A percentile compares a stretch with the other conserved stretches of the same genome.
Conservation (phyloP, 2,113 vertebrate species). For the Silurus glanis region DNA sequence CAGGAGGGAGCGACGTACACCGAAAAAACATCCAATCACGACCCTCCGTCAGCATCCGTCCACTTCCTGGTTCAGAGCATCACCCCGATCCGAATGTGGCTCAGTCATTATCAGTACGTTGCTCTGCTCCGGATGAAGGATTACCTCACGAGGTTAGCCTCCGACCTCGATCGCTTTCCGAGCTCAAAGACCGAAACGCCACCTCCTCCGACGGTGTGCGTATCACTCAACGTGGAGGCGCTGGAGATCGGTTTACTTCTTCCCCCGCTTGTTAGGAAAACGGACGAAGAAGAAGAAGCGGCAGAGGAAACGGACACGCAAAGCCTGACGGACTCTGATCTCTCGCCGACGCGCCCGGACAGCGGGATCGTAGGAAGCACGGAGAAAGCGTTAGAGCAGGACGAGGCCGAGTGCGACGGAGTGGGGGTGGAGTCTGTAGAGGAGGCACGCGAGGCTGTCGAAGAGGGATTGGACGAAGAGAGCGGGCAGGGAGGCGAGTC, state of each 20-base stretch:
- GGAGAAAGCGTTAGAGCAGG: background rate
- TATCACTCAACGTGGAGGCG: constrained; percentile 79
- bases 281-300: constrained; percentile 67
- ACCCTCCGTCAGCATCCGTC: constrained; percentile 68
- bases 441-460: constrained; percentile 82
- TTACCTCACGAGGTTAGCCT: constrained; percentile 77
- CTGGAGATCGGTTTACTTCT: constrained; percentile 85
- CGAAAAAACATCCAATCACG: background rate
- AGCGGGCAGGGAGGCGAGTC: constrained; percentile 45
- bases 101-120: constrained; percentile 96
- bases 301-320: constrained; percentile 83
- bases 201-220: constrained; percentile 70
- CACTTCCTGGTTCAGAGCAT: constrained; percentile 82
- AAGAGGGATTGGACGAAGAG: constrained; percentile 65
- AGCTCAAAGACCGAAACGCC: constrained; percentile 57
- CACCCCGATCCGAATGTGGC: constrained; percentile 78
- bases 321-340: constrained; percentile 86
- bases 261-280: constrained; percentile 66
- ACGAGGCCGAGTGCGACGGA: constrained; percentile 3
- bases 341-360: constrained; percentile 65
- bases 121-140: constrained; percentile 92
- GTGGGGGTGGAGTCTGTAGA: constrained; percentile 75
- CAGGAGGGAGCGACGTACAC: background rate
- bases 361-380: constrained; percentile 18
- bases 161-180: constrained; percentile 77